Conservation (phyloP, 2,888 invertebrate species). For the Hyposoter didymator region DNA sequence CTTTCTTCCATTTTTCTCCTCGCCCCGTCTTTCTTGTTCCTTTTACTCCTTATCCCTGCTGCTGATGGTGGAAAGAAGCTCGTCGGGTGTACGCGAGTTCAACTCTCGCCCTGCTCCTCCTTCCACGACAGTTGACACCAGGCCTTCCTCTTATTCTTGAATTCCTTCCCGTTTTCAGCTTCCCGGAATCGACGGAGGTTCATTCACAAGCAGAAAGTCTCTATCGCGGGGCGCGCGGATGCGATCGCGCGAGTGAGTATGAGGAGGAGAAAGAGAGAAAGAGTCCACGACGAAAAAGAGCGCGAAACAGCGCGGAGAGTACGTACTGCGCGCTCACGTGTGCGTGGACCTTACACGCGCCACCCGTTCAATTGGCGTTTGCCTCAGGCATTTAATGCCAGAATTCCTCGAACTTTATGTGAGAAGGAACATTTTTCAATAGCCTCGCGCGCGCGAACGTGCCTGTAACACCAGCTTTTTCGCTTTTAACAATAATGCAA, state of each 20-base stretch:
- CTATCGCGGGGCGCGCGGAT: slow-evolving; percentile 35
- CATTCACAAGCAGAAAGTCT: slow-evolving; percentile 68
- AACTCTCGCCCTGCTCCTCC: slow-evolving; percentile 20
- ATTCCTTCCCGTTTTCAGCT: slow-evolving; percentile 81
- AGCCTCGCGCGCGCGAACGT: slow-evolving; percentile 56
- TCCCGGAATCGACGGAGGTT: slow-evolving; percentile 78
- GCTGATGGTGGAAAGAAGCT: slow-evolving; percentile 19
- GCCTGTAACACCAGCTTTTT: slow-evolving; percentile 65
- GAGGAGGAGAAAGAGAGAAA: slow-evolving; percentile 35
- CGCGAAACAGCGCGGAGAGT: slow-evolving; percentile 45
- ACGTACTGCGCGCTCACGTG: slow-evolving; percentile 54
- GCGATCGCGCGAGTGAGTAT: slow-evolving; percentile 10
- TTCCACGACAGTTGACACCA: slow-evolving; percentile 35
- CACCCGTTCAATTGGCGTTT: slow-evolving; percentile 60
- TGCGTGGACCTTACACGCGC: slow-evolving; percentile 58
- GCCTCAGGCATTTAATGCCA: slow-evolving; percentile 77
- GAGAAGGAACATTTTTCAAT: slow-evolving; percentile 65
- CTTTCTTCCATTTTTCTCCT: slow-evolving; percentile 45
- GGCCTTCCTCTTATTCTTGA: slow-evolving; percentile 71
- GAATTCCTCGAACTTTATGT: slow-evolving; percentile 68
- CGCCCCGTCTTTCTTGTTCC: slow-evolving; percentile 50
- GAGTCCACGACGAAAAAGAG: slow-evolving; percentile 45
- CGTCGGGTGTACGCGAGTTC: slow-evolving; percentile 51
- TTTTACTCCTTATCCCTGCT: slow-evolving; percentile 47
- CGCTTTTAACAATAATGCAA: slow-evolving; percentile 63